A percentile compares a stretch with the other conserved stretches of the same genome.
phyloP scores from a whole-genome alignment of 2,888 invertebrate species.

The Zygogramma bicolorata region DNA sequence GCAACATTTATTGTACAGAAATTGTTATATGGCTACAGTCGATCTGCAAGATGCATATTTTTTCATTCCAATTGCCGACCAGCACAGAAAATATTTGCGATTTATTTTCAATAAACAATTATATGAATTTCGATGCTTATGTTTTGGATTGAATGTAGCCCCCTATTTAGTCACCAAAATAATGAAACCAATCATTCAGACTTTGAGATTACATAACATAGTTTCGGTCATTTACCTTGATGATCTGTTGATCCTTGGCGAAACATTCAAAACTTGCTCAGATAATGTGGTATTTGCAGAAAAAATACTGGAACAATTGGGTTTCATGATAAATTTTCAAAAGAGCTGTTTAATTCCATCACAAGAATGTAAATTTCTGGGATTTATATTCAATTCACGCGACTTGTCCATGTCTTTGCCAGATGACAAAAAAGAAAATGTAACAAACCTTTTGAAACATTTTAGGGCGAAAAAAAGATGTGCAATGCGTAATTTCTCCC shows the following conservation, averaged over 20 bases:
- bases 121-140: constrained; percentile 17
- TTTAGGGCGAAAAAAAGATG: not conserved
- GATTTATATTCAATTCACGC: constrained; percentile 10
- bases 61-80: not conserved
- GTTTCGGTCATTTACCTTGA: constrained; percentile 12
- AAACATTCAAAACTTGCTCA: not conserved
- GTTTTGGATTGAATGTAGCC: constrained; percentile 5
- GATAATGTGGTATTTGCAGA: too few species aligned
- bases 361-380: not conserved
- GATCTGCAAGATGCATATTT: not conserved
- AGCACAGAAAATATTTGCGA: constrained; percentile 2
- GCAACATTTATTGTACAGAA: not conserved
- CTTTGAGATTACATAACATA: not conserved
- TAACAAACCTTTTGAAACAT: too few species aligned
- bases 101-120: constrained; percentile 7
- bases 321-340: constrained; percentile 6
- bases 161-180: not conserved
- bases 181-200: not conserved
- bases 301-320: not conserved
- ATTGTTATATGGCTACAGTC: not conserved
- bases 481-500: not conserved
- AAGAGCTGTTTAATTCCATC: not conserved
- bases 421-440: constrained; percentile 16
- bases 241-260: constrained; percentile 1
- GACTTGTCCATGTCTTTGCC: not conserved